phyloP scores from a whole-genome alignment of 1,140 invertebrate species.

The Drosophila grimshawi region DNA sequence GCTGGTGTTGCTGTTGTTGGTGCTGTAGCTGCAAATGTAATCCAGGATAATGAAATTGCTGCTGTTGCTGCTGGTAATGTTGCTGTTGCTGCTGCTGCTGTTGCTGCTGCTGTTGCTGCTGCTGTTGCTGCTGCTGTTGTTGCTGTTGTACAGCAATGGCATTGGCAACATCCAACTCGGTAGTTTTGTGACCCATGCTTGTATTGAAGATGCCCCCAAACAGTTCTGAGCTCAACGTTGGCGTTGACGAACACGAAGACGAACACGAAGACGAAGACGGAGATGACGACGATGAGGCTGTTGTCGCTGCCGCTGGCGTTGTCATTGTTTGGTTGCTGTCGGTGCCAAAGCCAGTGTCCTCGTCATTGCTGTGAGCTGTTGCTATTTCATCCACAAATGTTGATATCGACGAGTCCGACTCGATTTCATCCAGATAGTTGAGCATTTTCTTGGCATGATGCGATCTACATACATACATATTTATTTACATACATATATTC shows the following conservation, averaged over 20 bases:
- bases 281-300: background rate
- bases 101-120: constrained; percentile 30
- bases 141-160: constrained; percentile 22
- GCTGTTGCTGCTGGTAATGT: constrained; percentile 30
- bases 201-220: constrained; percentile 60
- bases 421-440: constrained; percentile 66
- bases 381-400: constrained; percentile 51
- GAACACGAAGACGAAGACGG: background rate
- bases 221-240: constrained; percentile 33
- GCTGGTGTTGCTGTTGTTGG: constrained; percentile 24
- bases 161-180: constrained; percentile 18
- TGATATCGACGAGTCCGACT: constrained; percentile 41
- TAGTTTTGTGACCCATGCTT: constrained; percentile 28
- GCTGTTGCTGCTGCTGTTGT: constrained; percentile 32
- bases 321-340: constrained; percentile 47
- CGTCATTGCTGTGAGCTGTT: constrained; percentile 42
- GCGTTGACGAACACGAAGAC: constrained; percentile 1
- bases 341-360: constrained; percentile 69
- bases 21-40: constrained; percentile 41
- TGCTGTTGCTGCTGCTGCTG: constrained; percentile 34
- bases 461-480: constrained; percentile 66
- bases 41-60: constrained; percentile 46
- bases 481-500: constrained; percentile 40
- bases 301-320: background rate
- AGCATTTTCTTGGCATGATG: constrained; percentile 61